Evolutionary conservation across 2,797 vertebrate species (phyloP), one percentile per base, ranked within the genome.

Genomic region (Cercopithecus diana): DNA sequence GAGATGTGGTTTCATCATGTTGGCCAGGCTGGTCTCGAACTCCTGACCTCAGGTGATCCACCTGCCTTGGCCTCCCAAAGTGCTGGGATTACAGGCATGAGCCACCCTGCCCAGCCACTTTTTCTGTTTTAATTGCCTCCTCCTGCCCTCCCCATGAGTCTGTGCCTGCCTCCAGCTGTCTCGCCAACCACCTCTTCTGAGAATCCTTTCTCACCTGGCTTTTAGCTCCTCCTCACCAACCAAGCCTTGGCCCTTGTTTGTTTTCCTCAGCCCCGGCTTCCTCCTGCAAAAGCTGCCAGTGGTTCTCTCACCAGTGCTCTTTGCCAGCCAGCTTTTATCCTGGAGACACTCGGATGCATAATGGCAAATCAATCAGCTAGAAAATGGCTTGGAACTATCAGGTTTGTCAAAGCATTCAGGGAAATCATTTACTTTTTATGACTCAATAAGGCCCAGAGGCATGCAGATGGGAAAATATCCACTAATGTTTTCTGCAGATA

Each of bases 401-500:
- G 86, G 95, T 96, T 96, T 97, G 95, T 96, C 96, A 91, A 88
- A 96, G 97, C 93, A 88, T 97, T 92, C 97, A 93, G 98, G 98
- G 95, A 97, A 97, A 96, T 97, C 24, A 96, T 98, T 98, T 96
- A 70, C 95, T 92, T 97, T 97, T 97, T 96, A 97, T 97, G 96
- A 92, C 93, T 96, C 93, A 98, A 24, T 89, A 84, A 98, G 96
- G 92, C 97, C 97, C 5, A 52, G 92, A 98, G 98, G 95, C 96
- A 96, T 95, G 97, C 97, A 98, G 97, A 98, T 98, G 97, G 98
- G 97, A 88, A 98, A 98, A 96, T 95, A 96, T 58, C 90, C 93
- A 70, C 95, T 98, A 96, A 98, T 97, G 97, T 97, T 98, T 98
- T 98, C 97, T 97, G 98, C 98, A 98, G 98, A 98, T 98, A 97